Percentiles rank a stretch among this genome's conserved stretches.
phyloP scores from a whole-genome alignment of 2,113 vertebrate species.

The Tonatia bakeri region DNA sequence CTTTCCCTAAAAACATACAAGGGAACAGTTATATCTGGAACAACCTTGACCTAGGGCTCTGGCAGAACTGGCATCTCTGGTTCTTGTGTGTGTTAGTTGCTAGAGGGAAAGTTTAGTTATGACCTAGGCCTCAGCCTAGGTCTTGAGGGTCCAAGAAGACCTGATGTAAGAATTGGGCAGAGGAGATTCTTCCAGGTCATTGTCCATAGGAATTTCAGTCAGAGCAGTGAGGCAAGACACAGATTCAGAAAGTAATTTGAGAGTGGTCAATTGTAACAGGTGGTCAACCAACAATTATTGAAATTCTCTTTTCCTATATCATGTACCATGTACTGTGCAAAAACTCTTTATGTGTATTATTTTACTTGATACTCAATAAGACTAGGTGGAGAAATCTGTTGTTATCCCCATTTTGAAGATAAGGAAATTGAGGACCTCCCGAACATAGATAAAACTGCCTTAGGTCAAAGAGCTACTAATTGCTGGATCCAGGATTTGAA shows the following conservation, averaged over 20 bases:
- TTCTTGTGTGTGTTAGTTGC: not conserved
- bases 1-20: not conserved
- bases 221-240: not conserved
- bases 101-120: not conserved
- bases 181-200: not conserved
- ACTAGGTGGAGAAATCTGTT: not conserved
- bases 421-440: not conserved
- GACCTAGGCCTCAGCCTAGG: not conserved
- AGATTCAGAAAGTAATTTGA: not conserved
- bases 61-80: not conserved
- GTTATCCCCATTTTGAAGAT: not conserved
- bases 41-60: not conserved
- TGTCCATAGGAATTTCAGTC: not conserved
- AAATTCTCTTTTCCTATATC: not conserved
- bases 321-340: not conserved
- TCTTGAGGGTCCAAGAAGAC: not conserved
- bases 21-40: not conserved
- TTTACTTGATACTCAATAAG: slow-evolving; percentile 1
- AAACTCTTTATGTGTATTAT: not conserved
- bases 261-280: not conserved
- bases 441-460: not conserved
- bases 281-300: not conserved
- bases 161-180: not conserved
- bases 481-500: not conserved
- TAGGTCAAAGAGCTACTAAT: not conserved